Conservation (phyloP, 2,888 invertebrate genomes). For the Ochropacha duplaris region DNA sequence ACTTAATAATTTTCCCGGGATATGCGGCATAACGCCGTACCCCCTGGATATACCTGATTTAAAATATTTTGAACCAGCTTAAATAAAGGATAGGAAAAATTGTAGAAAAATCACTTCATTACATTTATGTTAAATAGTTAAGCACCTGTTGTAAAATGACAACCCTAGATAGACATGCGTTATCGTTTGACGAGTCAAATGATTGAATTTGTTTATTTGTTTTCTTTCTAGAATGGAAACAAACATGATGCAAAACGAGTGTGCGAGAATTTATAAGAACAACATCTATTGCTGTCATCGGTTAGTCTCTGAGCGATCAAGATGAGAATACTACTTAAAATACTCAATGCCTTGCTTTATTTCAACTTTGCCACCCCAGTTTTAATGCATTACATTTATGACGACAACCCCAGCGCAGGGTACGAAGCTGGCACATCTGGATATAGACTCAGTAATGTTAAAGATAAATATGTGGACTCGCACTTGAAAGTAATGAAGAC, state of each 20-base stretch:
- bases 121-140: too few relatives aligned
- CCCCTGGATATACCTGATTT: too few relatives aligned
- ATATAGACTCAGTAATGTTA: conserved; percentile 29
- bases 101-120: too few relatives aligned
- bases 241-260: conserved; percentile 30
- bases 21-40: too few relatives aligned
- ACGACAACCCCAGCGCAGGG: conserved; percentile 42
- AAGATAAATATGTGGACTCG: conserved; percentile 40
- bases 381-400: conserved; percentile 44
- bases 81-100: too few relatives aligned
- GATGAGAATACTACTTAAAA: conserved; percentile 45
- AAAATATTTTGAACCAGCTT: too few relatives aligned
- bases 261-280: conserved; percentile 46
- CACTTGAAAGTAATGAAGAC: conserved; percentile 49
- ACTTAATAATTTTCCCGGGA: too few relatives aligned
- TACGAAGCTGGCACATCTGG: conserved; percentile 36
- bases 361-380: conserved; percentile 35
- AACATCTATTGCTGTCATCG: conserved; percentile 16
- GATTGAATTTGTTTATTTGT: conserved; percentile 41
- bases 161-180: neutral
- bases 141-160: neutral
- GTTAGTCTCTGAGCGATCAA: conserved; percentile 33
- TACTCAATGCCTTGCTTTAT: conserved; percentile 35
- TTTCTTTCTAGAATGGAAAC: conserved; percentile 32
- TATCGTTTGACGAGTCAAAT: neutral